Base-by-base conservation (phyloP, 2,113 vertebrate species). In the Petrocephalus zakoni region DNA sequence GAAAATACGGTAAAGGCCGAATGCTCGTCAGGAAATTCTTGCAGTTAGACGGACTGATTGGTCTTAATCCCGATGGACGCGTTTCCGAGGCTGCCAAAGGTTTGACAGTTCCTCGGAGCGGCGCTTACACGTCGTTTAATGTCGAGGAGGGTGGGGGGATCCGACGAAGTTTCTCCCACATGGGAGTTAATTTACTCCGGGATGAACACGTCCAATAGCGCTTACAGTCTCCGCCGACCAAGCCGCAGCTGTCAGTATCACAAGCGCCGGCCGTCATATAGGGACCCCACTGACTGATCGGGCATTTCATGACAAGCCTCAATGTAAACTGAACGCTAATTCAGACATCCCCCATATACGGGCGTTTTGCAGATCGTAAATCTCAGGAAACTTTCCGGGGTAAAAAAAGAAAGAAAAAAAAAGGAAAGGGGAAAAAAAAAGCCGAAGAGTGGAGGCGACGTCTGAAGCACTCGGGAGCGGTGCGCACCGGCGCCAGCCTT, bases 11-110 rank as follows among this genome's bases (percentile, higher is more conserved):
- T 88, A 90, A 91, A 4, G 88, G 88, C 88, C 46, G 46, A n/a
- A 42, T 81, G 90, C 92, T 94, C 94, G 90, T 93, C 91, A 87
- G 78, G 88, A 56, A 90, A 90, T 94, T 95, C 95, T 90, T 92
- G 91, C 91, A 90, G 88, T 89, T 91, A 92, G 90, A 91, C 90
- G 90, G 7, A 34, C 55, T 86, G 88, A 90, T 61, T 89, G 49
- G 90, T 90, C 95, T 91, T 93, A 93, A 85, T 47, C 85, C 87
- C 87, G 92, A 89, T 94, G 90, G 92, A 56, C 89, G 84, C 87
- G 89, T 29, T 87, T 82, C 64, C n/a, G 46, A 89, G 87, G 88
- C 88, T 61, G 92, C 89, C 87, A 91, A 29, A 91, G 90, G 68
- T 51, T 6, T 42, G 88, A 86, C 84, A 87, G 11, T 46, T 87